A percentile compares a stretch with the other conserved stretches of the same genome.
These are phyloP conservation scores for Bacillus rossius DNA, from an alignment of 1,140 invertebrate species.

Conservation along the genomic window DNA sequence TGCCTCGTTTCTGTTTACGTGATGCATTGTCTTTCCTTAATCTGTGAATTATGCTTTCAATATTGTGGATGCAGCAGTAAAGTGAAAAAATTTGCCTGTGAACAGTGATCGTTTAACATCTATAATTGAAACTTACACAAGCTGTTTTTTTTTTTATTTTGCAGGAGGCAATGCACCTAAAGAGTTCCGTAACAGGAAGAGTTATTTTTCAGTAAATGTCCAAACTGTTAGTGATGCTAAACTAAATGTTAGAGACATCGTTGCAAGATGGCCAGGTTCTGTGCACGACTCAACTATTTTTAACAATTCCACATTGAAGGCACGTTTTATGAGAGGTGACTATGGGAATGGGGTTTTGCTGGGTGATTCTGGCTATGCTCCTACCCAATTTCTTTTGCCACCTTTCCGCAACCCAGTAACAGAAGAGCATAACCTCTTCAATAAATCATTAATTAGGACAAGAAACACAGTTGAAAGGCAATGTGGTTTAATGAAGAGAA, in stretches of 20 bases:
- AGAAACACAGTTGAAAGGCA: conserved; percentile 37
- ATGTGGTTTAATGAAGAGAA: conserved; percentile 37
- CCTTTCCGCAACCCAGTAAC: conserved; percentile 9
- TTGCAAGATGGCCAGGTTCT: conserved; percentile 37
- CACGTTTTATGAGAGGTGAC: conserved; percentile 19
- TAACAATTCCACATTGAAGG: conserved; percentile 17
- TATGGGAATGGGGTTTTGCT: conserved; percentile 28
- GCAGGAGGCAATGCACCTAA: conserved; percentile 31
- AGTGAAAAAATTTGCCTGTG: too few species aligned
- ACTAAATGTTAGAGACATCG: conserved; percentile 35
- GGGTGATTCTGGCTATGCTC: conserved; percentile 30
- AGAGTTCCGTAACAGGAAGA: conserved; percentile 40
- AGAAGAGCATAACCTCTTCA: conserved; percentile 18
- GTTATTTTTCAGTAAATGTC: conserved; percentile 40
- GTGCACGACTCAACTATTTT: conserved; percentile 38
- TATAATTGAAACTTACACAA: not conserved
- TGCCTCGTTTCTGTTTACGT: not conserved
- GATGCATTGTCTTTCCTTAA: not conserved
- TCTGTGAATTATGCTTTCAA: not conserved
- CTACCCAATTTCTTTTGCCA: conserved; percentile 6
- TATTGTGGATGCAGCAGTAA: too few species aligned
- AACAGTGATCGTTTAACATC: too few species aligned
- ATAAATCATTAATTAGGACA: conserved; percentile 31
- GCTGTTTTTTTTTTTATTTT: not conserved
- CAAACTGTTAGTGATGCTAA: conserved; percentile 38